These are phyloP conservation scores for Xestoiulus laeticollis DNA, from an alignment of 2,888 invertebrate species.

Conservation along the genomic window DNA sequence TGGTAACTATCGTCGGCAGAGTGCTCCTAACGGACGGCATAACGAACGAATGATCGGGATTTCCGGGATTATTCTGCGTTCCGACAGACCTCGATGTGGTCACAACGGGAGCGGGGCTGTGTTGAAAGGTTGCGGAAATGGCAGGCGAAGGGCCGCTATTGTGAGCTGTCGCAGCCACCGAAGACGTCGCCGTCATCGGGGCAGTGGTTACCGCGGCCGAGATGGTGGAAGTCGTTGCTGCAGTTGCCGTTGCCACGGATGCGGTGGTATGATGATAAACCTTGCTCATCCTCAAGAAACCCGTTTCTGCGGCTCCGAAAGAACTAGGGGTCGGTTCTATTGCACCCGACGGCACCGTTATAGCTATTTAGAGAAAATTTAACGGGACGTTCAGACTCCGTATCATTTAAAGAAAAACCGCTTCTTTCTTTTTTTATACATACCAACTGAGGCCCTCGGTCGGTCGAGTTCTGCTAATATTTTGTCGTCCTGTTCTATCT, in stretches of 20 bases:
- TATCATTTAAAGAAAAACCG: too few species aligned
- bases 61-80: background rate
- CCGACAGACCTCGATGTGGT: background rate
- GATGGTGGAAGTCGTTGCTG: background rate
- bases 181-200: slow-evolving; percentile 32
- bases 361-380: background rate
- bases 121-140: background rate
- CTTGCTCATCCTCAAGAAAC: background rate
- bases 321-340: background rate
- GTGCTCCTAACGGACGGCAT: background rate
- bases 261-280: background rate
- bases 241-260: slow-evolving; percentile 48
- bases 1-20: slow-evolving; percentile 54
- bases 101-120: background rate
- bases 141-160: background rate
- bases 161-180: background rate
- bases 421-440: background rate
- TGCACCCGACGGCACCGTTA: background rate
- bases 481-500: slow-evolving; percentile 80
- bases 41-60: background rate
- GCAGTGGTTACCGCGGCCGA: background rate
- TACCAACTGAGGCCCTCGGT: slow-evolving; percentile 57
- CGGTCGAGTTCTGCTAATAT: slow-evolving; percentile 86
- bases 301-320: slow-evolving; percentile 14
- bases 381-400: background rate